Evolutionary conservation across 2,888 invertebrate genomes (phyloP).

Genomic region (Capitulum mitella): DNA sequence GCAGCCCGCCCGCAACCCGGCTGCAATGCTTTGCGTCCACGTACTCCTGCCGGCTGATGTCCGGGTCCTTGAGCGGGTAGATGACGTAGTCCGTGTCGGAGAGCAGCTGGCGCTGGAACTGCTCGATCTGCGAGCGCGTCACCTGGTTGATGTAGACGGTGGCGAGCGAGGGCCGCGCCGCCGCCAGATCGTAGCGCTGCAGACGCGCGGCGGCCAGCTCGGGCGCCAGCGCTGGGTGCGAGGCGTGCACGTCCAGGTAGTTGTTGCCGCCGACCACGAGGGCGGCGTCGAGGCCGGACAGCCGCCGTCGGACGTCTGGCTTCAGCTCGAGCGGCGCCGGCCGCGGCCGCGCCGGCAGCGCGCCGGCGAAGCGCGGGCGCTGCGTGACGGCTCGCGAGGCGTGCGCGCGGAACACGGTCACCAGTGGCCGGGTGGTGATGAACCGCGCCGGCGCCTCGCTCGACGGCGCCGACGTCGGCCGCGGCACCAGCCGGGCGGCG

Average conservation of each 20-base stretch:
- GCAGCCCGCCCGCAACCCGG: constrained; percentile 43
- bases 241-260: constrained; percentile 56
- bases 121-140: constrained; percentile 53
- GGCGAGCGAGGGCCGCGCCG: constrained; percentile 59
- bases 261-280: constrained; percentile 54
- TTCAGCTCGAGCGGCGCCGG: background rate
- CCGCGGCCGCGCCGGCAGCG: constrained; percentile 29
- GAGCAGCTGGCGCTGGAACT: constrained; percentile 80
- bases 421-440: constrained; percentile 67
- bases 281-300: background rate
- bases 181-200: too few relatives aligned
- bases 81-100: constrained; percentile 88
- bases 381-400: constrained; percentile 42
- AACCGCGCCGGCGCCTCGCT: constrained; percentile 63
- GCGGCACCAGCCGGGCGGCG: constrained; percentile 42
- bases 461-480: constrained; percentile 50
- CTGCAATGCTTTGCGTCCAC: constrained; percentile 67
- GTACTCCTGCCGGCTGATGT: constrained; percentile 83
- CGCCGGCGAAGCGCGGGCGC: constrained; percentile 30
- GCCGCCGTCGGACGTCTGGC: constrained; percentile 17
- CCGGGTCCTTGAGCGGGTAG: constrained; percentile 81
- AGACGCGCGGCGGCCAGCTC: constrained; percentile 40
- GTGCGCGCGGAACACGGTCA: constrained; percentile 67
- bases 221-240: constrained; percentile 38
- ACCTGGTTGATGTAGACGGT: constrained; percentile 62